Evolutionary conservation across 2,113 vertebrate species (phyloP), one percentile per base, ranked within the genome.

Genomic region (Clarias gariepinus): DNA sequence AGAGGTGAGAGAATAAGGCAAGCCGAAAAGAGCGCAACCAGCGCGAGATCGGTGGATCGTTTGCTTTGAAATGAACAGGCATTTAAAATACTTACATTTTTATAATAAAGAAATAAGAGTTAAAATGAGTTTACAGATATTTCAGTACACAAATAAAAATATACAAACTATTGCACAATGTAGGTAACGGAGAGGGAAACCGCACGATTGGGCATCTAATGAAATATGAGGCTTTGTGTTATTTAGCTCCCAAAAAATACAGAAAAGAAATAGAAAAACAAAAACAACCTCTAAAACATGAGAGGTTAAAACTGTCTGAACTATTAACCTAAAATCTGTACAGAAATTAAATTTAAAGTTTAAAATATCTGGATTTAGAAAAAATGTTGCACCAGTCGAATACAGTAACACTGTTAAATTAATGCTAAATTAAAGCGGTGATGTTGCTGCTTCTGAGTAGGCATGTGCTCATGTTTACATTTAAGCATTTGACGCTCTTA

Each of bases 121-220:
- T 84, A 71, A 85, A 92, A 88, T 86, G 84, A 77, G 91, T 91
- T 92, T 89, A 92, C 89, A 91, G 16, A 21, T 89, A 66, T 88
- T 83, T 82, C 69, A 88, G 89, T 91, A 90, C 88, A 93, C 71
- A 90, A 92, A 83, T 90, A 81, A 79, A 79, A 86, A 90, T 91
- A 92, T 86, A 89, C 85, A 81, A 91, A 90, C 92, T 93, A 95
- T 95, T 95, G 95, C 95, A 95, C 95, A 93, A 92, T 91, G 89
- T 91, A 92, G 89, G 88, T 89, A 92, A 88, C 82, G 82, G 82
- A 90, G 36, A 91, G 52, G 60, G 86, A 90, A 86, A 93, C 83
- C 87, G 89, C 87, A 91, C 87, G 81, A 90, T 74, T 86, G 86
- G 80, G 28, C 23, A 2, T 15, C n/a, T 77, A 82, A 36, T 28